A percentile compares a stretch with the other conserved stretches of the same genome.
These are phyloP conservation scores for Myoxocephalus aenaeus DNA, from an alignment of 2,797 vertebrate species.

Conservation along the genomic window DNA sequence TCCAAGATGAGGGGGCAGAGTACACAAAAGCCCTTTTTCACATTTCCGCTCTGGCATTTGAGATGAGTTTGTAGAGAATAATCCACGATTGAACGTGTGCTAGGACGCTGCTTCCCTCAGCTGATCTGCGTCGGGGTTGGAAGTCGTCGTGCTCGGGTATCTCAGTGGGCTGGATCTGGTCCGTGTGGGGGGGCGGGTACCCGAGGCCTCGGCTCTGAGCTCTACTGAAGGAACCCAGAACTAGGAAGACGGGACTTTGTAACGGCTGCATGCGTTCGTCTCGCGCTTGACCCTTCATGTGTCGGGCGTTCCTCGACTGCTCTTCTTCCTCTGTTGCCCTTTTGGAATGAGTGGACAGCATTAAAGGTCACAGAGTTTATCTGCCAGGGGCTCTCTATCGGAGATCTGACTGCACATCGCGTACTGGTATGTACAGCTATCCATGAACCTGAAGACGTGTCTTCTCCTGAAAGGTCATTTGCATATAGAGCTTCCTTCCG, in stretches of 20 bases:
- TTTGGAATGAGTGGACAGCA: conserved; percentile 60
- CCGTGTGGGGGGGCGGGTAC: neutral
- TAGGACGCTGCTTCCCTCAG: too few species aligned
- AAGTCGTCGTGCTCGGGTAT: too few species aligned
- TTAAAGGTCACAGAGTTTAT: conserved; percentile 75
- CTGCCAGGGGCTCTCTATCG: conserved; percentile 34
- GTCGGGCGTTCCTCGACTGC: neutral
- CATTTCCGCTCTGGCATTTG: too few species aligned
- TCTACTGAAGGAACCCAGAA: conserved; percentile 5
- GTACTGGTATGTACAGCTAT: neutral
- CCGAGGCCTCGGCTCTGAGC: neutral
- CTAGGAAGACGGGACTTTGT: conserved; percentile 20
- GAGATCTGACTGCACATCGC: conserved; percentile 9
- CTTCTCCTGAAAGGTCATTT: conserved; percentile 45
- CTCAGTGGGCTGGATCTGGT: too few species aligned
- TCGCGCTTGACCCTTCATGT: conserved; percentile 43
- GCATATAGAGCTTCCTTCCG: conserved; percentile 16
- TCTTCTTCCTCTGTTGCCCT: conserved; percentile 24
- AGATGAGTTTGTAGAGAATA: too few species aligned
- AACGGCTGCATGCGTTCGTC: conserved; percentile 47
- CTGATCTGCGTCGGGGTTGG: too few species aligned
- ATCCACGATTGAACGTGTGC: too few species aligned
- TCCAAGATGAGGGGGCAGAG: too few species aligned
- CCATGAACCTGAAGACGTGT: neutral
- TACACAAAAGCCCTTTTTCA: too few species aligned